phyloP scores from a whole-genome alignment of 2,113 vertebrate genomes.

The Clarias batrachus region DNA sequence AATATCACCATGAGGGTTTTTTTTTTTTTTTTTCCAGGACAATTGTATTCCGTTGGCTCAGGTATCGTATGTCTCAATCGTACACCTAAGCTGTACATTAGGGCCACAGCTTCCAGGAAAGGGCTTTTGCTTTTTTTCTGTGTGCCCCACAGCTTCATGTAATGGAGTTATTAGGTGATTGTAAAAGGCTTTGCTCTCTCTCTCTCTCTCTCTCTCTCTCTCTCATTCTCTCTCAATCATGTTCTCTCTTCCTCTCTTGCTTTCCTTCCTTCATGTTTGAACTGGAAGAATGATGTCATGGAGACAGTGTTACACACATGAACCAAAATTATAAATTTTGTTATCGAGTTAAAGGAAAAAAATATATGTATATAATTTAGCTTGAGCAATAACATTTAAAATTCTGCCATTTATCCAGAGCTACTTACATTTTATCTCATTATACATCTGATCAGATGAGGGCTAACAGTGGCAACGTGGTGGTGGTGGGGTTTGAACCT shows the following conservation, averaged over 20 bases:
- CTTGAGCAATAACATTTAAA: too few relatives aligned
- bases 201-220: conserved; percentile 49
- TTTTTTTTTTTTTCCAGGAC: conserved; percentile 53
- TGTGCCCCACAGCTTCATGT: conserved; percentile 70
- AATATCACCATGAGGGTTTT: conserved; percentile 68
- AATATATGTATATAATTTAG: too few relatives aligned
- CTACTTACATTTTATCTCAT: too few relatives aligned
- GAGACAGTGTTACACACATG: conserved; percentile 69
- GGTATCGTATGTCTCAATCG: conserved; percentile 78
- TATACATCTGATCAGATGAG: too few relatives aligned
- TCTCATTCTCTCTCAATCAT: conserved; percentile 46
- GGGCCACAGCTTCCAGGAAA: conserved; percentile 75
- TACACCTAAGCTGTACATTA: conserved; percentile 80
- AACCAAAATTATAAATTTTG: too few relatives aligned
- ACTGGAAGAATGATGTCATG: conserved; percentile 74
- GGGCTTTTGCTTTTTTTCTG: conserved; percentile 63
- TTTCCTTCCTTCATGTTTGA: conserved; percentile 56
- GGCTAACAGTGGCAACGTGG: too few relatives aligned
- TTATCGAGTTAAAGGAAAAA: too few relatives aligned
- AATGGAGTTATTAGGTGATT: conserved; percentile 82
- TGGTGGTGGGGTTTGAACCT: too few relatives aligned
- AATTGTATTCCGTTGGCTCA: conserved; percentile 71
- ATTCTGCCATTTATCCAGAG: too few relatives aligned
- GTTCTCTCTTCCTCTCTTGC: conserved; percentile 1
- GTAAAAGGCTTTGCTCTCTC: conserved; percentile 72